These are phyloP conservation scores for Oophaga sylvatica DNA, from an alignment of 2,797 vertebrate species.

Conservation along the genomic window DNA sequence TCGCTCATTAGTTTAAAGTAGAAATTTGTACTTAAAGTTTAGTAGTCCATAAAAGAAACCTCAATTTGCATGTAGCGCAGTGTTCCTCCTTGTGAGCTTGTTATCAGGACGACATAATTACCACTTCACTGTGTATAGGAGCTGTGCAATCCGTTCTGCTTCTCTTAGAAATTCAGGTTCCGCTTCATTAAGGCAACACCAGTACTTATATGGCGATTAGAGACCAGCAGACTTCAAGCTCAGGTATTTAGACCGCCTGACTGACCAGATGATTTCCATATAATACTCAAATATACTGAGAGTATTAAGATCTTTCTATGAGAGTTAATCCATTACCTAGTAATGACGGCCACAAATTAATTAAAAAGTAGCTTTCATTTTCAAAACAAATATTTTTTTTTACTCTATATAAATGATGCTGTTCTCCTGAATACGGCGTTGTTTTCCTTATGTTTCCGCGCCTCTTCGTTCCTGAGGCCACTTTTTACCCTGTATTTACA, in stretches of 20 bases:
- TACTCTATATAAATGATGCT: too few species aligned
- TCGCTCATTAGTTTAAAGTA: slow-evolving; percentile 47
- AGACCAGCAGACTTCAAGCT: not conserved
- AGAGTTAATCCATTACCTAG: too few species aligned
- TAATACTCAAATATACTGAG: not conserved
- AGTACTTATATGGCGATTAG: slow-evolving; percentile 32
- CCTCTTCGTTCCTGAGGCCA: too few species aligned
- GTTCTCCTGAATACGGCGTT: too few species aligned
- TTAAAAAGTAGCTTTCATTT: too few species aligned
- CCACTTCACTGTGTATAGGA: slow-evolving; percentile 43
- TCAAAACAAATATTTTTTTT: too few species aligned
- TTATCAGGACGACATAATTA: slow-evolving; percentile 58
- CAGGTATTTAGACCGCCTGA: not conserved
- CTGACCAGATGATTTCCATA: not conserved
- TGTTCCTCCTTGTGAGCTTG: slow-evolving; percentile 41
- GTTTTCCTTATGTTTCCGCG: too few species aligned
- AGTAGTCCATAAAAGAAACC: slow-evolving; percentile 56
- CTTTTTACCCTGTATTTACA: too few species aligned
- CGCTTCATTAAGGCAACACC: slow-evolving; percentile 45
- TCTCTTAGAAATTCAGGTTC: slow-evolving; percentile 39
- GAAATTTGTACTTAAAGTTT: slow-evolving; percentile 57
- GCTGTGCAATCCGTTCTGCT: slow-evolving; percentile 49
- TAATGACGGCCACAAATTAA: too few species aligned
- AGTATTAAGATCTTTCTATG: not conserved
- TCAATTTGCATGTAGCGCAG: slow-evolving; percentile 54